phyloP scores from a whole-genome alignment of 2,113 vertebrate genomes.

The Turnix velox region DNA sequence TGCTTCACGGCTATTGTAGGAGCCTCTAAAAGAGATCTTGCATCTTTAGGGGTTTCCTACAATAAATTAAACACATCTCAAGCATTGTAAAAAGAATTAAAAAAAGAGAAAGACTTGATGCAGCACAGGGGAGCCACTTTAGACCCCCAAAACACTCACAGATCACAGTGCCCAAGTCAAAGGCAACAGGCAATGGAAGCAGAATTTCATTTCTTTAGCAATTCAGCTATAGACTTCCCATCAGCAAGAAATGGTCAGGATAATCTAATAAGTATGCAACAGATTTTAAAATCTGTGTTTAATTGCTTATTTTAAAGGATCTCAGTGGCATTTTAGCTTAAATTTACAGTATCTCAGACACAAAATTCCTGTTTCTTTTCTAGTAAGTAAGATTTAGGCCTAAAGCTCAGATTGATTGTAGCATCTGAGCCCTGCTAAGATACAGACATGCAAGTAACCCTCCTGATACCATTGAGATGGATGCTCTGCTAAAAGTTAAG shows the following conservation, averaged over 20 bases:
- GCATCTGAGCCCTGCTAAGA: not conserved
- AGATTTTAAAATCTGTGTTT: not conserved
- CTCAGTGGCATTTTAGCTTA: not conserved
- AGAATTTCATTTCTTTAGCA: not conserved
- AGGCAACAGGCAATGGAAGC: not conserved
- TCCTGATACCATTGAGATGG: fast-evolving
- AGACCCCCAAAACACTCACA: constrained; percentile 8
- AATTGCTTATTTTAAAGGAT: not conserved
- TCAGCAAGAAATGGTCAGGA: not conserved
- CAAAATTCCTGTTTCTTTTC: not conserved
- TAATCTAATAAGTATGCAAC: not conserved
- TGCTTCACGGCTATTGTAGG: constrained; percentile 76
- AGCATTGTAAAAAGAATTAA: not conserved
- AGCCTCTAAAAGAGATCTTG: constrained; percentile 66
- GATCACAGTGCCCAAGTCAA: not conserved
- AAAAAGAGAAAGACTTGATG: not conserved
- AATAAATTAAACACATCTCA: constrained; percentile 75
- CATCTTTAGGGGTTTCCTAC: constrained; percentile 74
- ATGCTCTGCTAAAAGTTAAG: not conserved
- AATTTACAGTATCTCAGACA: not conserved
- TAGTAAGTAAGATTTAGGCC: not conserved
- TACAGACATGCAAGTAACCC: not conserved
- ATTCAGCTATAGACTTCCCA: not conserved
- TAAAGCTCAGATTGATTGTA: not conserved
- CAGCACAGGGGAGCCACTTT: constrained; percentile 25